Percentiles rank a stretch among this genome's conserved stretches.
Evolutionary conservation across 2,113 vertebrate species (phyloP).

Genomic region (Dromaius novaehollandiae): DNA sequence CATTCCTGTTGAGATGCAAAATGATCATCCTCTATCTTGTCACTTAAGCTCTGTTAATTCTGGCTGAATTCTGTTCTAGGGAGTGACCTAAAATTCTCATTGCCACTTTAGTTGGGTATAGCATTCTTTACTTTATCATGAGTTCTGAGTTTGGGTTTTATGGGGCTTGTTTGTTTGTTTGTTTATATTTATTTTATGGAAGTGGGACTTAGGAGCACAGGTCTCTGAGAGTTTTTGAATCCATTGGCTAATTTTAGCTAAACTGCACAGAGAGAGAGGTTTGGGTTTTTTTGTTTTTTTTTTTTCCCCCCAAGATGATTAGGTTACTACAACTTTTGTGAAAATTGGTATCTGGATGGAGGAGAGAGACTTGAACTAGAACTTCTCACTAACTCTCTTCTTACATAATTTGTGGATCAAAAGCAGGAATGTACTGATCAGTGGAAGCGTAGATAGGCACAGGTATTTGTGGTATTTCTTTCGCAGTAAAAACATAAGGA

Average conservation of each 20-base stretch:
- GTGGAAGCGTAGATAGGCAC: not conserved
- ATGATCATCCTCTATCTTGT: not conserved
- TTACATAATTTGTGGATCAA: not conserved
- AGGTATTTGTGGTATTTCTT: not conserved
- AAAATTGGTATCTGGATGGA: not conserved
- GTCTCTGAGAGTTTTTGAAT: not conserved
- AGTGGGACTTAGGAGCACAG: not conserved
- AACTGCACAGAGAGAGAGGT: not conserved
- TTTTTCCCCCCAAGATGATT: not conserved
- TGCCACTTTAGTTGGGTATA: not conserved
- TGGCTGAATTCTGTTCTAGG: not conserved
- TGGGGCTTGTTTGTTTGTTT: not conserved
- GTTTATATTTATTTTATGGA: not conserved
- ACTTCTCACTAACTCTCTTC: not conserved
- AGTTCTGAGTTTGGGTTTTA: not conserved
- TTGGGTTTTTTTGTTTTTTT: not conserved
- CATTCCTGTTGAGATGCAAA: not conserved
- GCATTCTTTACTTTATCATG: not conserved
- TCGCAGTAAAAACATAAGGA: not conserved
- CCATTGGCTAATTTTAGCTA: fast-evolving
- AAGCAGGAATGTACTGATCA: not conserved
- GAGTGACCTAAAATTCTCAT: not conserved
- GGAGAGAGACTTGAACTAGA: not conserved
- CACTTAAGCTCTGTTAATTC: not conserved
- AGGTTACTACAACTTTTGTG: not conserved